Conservation (phyloP, 2,888 invertebrate species). For the Bursaphelenchus okinawaensis region DNA sequence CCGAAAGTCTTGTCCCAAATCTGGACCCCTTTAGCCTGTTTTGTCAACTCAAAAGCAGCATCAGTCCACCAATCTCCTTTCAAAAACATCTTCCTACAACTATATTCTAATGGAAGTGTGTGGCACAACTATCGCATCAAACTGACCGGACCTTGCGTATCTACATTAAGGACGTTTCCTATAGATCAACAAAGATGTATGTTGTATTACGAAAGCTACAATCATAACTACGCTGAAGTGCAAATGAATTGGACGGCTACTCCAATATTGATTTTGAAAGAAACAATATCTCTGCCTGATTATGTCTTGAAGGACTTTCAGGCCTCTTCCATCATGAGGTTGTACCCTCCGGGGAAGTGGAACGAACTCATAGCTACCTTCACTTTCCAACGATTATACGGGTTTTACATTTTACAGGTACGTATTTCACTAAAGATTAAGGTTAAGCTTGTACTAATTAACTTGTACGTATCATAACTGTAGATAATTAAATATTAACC, state of each 20-base stretch:
- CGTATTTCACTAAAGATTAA: too few species aligned
- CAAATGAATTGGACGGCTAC: constrained; percentile 51
- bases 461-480: too few species aligned
- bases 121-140: constrained; percentile 57
- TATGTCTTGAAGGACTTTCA: constrained; percentile 53
- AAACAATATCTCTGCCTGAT: constrained; percentile 56
- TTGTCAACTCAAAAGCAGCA: constrained; percentile 55
- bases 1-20: constrained; percentile 48
- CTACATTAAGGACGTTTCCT: constrained; percentile 40
- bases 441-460: too few species aligned
- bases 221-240: constrained; percentile 52
- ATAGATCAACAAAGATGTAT: constrained; percentile 49
- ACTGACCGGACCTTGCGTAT: constrained; percentile 43
- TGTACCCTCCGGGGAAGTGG: constrained; percentile 57
- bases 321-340: constrained; percentile 42
- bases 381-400: constrained; percentile 57
- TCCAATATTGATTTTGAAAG: constrained; percentile 54
- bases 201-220: constrained; percentile 56
- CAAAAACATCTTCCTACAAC: constrained; percentile 55
- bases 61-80: constrained; percentile 51
- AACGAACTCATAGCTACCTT: constrained; percentile 57
- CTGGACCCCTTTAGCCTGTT: constrained; percentile 56
- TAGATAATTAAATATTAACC: too few species aligned
- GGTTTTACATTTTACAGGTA: constrained; percentile 53
- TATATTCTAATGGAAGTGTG: constrained; percentile 55